Evolutionary conservation across 2,113 vertebrate species (phyloP), one percentile per base, ranked within the genome.

Genomic region (Axis porcinus): DNA sequence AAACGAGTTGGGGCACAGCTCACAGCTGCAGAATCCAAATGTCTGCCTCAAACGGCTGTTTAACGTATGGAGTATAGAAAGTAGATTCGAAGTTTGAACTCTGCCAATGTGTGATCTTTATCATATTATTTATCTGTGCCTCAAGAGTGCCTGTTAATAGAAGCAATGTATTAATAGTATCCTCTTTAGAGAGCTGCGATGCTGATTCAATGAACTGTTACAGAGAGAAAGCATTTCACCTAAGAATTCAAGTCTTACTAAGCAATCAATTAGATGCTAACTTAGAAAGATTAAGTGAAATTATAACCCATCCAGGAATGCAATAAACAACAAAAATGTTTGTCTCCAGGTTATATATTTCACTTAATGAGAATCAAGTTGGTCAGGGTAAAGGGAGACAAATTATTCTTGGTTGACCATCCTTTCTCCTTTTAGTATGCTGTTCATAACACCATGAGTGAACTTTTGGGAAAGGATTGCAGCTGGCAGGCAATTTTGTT

Each of bases 11-110:
- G 85, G 95, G 88, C 85, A 97, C 21, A 67, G 97, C 76, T 97
- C 93, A 97, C 76, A 97, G 96, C 88, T 98, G 82, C 47, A 97
- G 60, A 96, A 88, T 96, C 96, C 97, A 97, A 97, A 97, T 94
- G 95, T 95, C 97, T 97, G 85, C 85, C 62, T 93, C 15, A 5
- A 93, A 67, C 9, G 36, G 85, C 76, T 96, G 90, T 40, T 96
- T 95, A 92, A 96, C 30, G 17, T 88, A 85, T 52, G 64, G 82
- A n/a, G 25, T 88, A 86, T 21, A 83, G 76, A 97, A 95, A 97
- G 96, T 36, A 97, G 90, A 93, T 92, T 95, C 85, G 92, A 94
- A 90, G 90, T 94, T 97, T 93, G 90, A 95, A 90, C 58, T 94
- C 84, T 97, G 79, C 33, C 64, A 88, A 19, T 40, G 57, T 82